Evolutionary conservation across 2,797 vertebrate species (phyloP).

Genomic region (Zenarchopterus dispar): DNA sequence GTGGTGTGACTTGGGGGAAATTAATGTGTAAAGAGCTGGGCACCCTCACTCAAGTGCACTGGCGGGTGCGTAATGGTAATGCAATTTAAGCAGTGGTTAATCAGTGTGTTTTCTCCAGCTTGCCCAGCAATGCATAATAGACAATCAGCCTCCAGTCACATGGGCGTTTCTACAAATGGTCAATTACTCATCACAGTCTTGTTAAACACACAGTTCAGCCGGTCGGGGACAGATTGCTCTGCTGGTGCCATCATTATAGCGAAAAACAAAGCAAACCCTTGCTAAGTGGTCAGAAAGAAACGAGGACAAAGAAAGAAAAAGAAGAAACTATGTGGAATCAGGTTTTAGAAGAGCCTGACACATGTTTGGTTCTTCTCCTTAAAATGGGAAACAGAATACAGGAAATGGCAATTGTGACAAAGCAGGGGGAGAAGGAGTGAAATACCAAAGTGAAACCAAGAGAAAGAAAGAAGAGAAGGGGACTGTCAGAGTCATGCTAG

Average conservation of each 20-base stretch:
- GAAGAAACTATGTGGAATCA: constrained; percentile 39
- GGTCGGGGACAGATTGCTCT: constrained; percentile 73
- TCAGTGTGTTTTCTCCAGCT: constrained; percentile 76
- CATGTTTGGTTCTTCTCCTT: constrained; percentile 29
- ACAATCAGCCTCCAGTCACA: constrained; percentile 77
- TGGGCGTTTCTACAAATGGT: constrained; percentile 73
- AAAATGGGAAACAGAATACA: constrained; percentile 44
- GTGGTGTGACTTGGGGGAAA: constrained; percentile 66
- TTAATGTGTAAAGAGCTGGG: constrained; percentile 62
- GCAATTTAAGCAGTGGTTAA: constrained; percentile 78
- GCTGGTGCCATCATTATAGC: constrained; percentile 73
- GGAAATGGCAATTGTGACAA: constrained; percentile 43
- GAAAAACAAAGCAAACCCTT: constrained; percentile 69
- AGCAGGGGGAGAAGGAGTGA: constrained; percentile 24
- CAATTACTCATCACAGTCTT: constrained; percentile 83
- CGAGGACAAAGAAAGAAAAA: constrained; percentile 29
- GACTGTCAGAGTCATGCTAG: constrained; percentile 43
- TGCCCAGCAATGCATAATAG: constrained; percentile 78
- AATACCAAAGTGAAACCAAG: constrained; percentile 37
- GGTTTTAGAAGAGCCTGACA: constrained; percentile 31
- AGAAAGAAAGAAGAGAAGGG: constrained; percentile 26
- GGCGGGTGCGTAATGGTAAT: constrained; percentile 70
- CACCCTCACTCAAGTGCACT: constrained; percentile 67
- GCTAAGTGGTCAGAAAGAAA: constrained; percentile 49
- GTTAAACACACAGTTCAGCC: constrained; percentile 79